Conservation (phyloP, 1,140 invertebrate genomes). For the Goniozus legneri region DNA sequence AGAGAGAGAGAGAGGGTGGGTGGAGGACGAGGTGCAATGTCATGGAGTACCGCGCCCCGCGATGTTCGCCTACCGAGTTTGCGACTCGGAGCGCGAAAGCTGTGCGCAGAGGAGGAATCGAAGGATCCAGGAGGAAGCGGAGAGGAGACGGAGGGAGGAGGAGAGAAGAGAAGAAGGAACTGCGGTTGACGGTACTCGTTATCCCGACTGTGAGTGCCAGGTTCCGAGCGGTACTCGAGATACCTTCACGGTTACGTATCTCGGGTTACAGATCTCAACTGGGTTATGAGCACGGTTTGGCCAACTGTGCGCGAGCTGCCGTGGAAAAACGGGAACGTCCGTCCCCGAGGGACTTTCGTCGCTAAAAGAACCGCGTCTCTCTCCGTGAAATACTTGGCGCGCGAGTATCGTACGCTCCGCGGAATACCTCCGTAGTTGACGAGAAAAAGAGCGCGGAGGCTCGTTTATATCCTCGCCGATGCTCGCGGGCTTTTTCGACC, state of each 20-base stretch:
- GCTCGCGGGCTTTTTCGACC: too few relatives aligned
- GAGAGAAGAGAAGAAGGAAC: conserved; percentile 4
- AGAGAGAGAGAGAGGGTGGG: conserved; percentile 6
- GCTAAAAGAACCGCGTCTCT: too few relatives aligned
- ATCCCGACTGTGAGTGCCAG: conserved; percentile 27
- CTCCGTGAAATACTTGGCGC: too few relatives aligned
- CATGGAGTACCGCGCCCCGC: too few relatives aligned
- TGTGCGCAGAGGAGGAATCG: background rate
- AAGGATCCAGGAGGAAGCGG: too few relatives aligned
- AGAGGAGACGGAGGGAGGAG: conserved; percentile 1
- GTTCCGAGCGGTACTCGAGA: conserved; percentile 20
- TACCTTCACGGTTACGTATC: conserved; percentile 30
- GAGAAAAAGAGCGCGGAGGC: conserved; percentile 14
- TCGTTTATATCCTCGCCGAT: too few relatives aligned
- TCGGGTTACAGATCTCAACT: conserved; percentile 25
- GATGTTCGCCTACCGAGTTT: too few relatives aligned
- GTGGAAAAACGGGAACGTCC: too few relatives aligned
- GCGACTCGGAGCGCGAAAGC: conserved; percentile 3
- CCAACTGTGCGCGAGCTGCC: background rate
- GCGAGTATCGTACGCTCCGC: too few relatives aligned
- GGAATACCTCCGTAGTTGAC: too few relatives aligned
- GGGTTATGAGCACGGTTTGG: background rate
- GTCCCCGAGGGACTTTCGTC: too few relatives aligned
- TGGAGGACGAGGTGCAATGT: too few relatives aligned
- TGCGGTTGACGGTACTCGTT: conserved; percentile 29